Evolutionary conservation across 2,113 vertebrate genomes (phyloP).

Genomic region (Caloenas nicobarica): DNA sequence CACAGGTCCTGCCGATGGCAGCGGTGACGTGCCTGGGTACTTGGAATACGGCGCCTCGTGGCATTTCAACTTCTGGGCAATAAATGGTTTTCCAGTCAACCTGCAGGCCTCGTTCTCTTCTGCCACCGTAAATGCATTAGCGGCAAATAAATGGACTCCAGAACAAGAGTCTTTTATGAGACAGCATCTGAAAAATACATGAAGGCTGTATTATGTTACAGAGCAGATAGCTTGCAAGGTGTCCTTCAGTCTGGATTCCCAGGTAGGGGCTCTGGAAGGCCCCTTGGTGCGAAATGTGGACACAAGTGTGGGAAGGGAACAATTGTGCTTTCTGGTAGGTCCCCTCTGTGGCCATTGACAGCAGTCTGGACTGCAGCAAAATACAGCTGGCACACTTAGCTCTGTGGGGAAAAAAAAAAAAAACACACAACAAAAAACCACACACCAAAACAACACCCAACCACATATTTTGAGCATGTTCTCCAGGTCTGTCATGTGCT

Average conservation of each 20-base stretch:
- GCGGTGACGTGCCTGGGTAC: too few species aligned
- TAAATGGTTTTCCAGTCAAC: too few species aligned
- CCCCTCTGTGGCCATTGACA: neutral
- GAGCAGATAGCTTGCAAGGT: neutral
- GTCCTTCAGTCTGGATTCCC: neutral
- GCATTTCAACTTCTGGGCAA: too few species aligned
- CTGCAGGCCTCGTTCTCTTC: too few species aligned
- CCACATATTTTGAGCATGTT: neutral
- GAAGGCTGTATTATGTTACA: neutral
- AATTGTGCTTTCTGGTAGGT: neutral
- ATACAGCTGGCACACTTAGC: neutral
- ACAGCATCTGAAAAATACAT: neutral
- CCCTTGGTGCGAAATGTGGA: neutral
- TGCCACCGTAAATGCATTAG: neutral
- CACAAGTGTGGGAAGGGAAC: neutral
- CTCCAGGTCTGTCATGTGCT: neutral
- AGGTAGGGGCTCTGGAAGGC: neutral
- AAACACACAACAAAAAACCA: too few species aligned
- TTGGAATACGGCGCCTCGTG: too few species aligned
- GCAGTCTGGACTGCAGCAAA: neutral
- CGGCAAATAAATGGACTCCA: neutral
- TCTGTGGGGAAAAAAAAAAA: neutral
- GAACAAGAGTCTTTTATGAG: neutral
- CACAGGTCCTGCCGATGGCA: neutral
- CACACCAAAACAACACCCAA: neutral